phyloP scores from a whole-genome alignment of 2,797 vertebrate species.

The Hephaestus fuliginosus region DNA sequence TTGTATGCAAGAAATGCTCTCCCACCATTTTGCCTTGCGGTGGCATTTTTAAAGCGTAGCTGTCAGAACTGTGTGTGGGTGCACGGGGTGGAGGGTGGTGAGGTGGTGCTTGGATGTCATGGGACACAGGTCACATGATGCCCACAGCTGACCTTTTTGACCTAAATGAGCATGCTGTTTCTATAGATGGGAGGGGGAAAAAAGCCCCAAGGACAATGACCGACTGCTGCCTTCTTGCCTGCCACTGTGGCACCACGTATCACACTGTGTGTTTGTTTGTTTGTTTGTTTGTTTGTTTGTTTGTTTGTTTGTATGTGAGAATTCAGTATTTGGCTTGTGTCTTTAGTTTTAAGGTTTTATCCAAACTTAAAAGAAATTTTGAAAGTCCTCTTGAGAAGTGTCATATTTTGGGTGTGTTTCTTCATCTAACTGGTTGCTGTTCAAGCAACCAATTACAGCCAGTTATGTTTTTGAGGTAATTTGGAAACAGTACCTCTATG shows the following conservation, averaged over 20 bases:
- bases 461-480: too few relatives aligned
- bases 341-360: neutral
- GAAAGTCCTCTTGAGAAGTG: neutral
- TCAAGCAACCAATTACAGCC: too few relatives aligned
- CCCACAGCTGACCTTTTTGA: conserved; percentile 68
- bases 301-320: neutral
- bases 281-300: too few relatives aligned
- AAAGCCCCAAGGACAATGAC: conserved; percentile 50
- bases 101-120: conserved; percentile 47
- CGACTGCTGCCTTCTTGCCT: conserved; percentile 8
- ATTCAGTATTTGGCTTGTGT: neutral
- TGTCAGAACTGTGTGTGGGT: conserved; percentile 29
- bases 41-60: conserved; percentile 45
- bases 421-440: neutral
- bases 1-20: conserved; percentile 43
- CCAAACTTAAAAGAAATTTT: neutral
- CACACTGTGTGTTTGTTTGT: conserved; percentile 37
- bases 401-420: neutral
- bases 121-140: conserved; percentile 65
- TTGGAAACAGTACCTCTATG: neutral
- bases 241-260: conserved; percentile 25
- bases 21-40: conserved; percentile 35
- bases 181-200: conserved; percentile 54
- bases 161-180: conserved; percentile 57
- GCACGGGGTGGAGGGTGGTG: conserved; percentile 4